Percentiles rank a stretch among this genome's conserved stretches.
These are phyloP conservation scores for Drosophila sulfurigaster DNA, from an alignment of 1,140 invertebrate species.

Conservation along the genomic window DNA sequence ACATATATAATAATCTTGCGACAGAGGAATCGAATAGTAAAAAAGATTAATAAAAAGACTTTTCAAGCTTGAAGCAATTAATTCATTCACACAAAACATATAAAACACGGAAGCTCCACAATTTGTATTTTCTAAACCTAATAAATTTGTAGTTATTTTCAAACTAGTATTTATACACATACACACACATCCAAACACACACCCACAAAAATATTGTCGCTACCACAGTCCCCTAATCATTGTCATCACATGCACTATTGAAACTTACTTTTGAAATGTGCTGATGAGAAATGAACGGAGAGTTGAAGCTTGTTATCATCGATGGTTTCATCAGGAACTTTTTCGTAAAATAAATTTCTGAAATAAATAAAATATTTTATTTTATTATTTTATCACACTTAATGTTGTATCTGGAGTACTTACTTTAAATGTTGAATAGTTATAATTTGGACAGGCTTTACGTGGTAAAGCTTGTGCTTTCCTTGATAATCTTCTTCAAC, in stretches of 20 bases:
- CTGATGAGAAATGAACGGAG: slow-evolving; percentile 73
- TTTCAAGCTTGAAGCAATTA: too few relatives aligned
- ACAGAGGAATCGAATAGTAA: too few relatives aligned
- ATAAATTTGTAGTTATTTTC: too few relatives aligned
- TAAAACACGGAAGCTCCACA: too few relatives aligned
- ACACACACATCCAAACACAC: too few relatives aligned
- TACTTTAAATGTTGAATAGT: slow-evolving; percentile 72
- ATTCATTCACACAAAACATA: too few relatives aligned
- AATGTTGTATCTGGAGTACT: neutral
- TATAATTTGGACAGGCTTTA: slow-evolving; percentile 86
- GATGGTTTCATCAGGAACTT: slow-evolving; percentile 27
- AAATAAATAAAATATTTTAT: slow-evolving; percentile 9
- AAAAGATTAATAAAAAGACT: too few relatives aligned
- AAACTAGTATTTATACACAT: too few relatives aligned
- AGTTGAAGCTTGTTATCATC: slow-evolving; percentile 65
- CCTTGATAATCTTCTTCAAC: slow-evolving; percentile 91
- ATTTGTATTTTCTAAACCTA: too few relatives aligned
- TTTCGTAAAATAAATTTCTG: slow-evolving; percentile 34
- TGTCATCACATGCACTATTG: neutral
- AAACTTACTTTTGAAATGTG: slow-evolving; percentile 70
- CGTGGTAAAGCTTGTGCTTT: slow-evolving; percentile 89
- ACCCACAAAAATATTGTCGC: too few relatives aligned
- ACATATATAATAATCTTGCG: too few relatives aligned
- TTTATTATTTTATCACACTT: neutral
- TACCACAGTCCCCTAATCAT: neutral